phyloP scores from a whole-genome alignment of 2,797 vertebrate genomes.

The Argentina silus region DNA sequence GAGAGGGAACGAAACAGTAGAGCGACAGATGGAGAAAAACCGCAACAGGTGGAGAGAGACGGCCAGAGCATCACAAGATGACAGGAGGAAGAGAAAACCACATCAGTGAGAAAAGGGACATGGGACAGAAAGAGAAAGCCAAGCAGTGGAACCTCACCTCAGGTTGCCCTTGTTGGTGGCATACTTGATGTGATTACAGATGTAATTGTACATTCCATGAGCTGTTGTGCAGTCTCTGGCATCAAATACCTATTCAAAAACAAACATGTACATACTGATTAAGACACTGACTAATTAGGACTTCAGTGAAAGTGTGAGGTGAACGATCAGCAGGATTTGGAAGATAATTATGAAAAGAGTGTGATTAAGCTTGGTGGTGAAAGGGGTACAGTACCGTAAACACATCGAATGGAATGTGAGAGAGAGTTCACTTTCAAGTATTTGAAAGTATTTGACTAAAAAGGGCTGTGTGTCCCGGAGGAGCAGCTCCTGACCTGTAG shows the following conservation, averaged over 20 bases:
- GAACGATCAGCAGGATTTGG: not conserved
- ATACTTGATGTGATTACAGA: constrained; percentile 98
- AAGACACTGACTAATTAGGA: not conserved
- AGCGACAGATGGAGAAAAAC: constrained; percentile 54
- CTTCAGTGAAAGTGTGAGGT: constrained; percentile 18
- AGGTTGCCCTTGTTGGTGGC: constrained; percentile 99
- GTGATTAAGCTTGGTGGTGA: too few relatives aligned
- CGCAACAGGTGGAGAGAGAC: not conserved
- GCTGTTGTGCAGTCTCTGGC: constrained; percentile 96
- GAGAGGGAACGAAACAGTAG: not conserved
- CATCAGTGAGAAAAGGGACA: not conserved
- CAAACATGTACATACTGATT: too few relatives aligned
- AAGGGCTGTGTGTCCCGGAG: too few relatives aligned
- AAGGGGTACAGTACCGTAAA: too few relatives aligned
- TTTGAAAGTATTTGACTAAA: too few relatives aligned
- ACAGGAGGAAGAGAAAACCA: constrained; percentile 2
- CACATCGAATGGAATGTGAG: too few relatives aligned
- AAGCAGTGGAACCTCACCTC: constrained; percentile 76
- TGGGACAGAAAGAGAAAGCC: not conserved
- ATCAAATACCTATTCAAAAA: constrained; percentile 88
- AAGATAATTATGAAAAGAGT: too few relatives aligned
- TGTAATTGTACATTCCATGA: constrained; percentile 98
- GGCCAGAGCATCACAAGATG: not conserved
- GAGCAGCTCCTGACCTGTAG: constrained; percentile 82
- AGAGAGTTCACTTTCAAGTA: too few relatives aligned